Evolutionary conservation across 2,113 vertebrate species (phyloP), one percentile per base, ranked within the genome.

Genomic region (Dipodomys ordii): DNA sequence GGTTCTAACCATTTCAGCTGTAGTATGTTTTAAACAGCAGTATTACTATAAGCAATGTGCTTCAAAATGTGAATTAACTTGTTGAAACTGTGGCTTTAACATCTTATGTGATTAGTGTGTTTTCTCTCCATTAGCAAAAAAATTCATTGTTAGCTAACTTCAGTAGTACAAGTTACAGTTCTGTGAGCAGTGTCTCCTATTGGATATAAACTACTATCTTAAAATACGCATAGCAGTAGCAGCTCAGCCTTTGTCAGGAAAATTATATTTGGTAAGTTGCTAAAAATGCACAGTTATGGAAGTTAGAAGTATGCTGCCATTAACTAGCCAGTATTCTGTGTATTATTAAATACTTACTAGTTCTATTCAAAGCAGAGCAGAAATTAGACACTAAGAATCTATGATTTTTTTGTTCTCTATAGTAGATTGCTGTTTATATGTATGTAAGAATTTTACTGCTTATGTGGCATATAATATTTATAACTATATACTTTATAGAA

Each of bases 81-180:
- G 97, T 98, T 94, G 88, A 94, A 80, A 92, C 79, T 96, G 96
- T 98, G 95, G 96, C 97, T 98, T 96, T 95, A 85, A 96, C 97
- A 97, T 96, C 97, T 71, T 16, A 2, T 96, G 97, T 97, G 97
- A 83, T 94, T 93, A 93, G 86, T 94, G 86, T 96, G 91, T 97
- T 97, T 96, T 86, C 93, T 94, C 93, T 94, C 96, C 77, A 12
- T 97, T 96, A 97, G 96, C 96, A 94, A 93, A 96, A 85, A 94
- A 94, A 65, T 57, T 94, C 84, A 76, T 73, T 19, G 53, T 93
- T 95, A 91, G 1, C 7, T 64, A 65, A 83, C 69, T 79, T 97
- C 74, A 90, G 94, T 97, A 96, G 96, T 95, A 93, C 83, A 87
- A 64, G 94, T 44, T 87, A 93, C 95, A 90, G 93, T 96, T 93